Conservation (phyloP, 2,113 vertebrate genomes). For the Sialia sialis region DNA sequence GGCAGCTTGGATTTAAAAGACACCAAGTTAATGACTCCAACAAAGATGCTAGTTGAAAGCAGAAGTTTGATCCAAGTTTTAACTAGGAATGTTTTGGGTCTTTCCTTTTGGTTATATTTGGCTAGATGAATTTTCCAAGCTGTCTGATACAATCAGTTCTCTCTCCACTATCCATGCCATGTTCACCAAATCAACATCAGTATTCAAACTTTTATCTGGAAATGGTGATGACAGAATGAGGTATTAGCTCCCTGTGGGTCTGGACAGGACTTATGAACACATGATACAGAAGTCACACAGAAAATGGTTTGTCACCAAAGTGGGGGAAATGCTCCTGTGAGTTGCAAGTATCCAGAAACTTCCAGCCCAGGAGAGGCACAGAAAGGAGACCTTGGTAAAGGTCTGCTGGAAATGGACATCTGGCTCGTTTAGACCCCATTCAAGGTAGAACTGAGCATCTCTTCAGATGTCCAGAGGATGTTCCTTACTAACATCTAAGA, state of each 20-base stretch:
- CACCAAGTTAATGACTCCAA: background rate
- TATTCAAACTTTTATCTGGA: background rate
- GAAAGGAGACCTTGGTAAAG: background rate
- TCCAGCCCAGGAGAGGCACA: background rate
- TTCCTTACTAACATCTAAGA: background rate
- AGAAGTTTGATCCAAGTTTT: background rate
- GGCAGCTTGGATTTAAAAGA: background rate
- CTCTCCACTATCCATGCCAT: background rate
- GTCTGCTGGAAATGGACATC: background rate
- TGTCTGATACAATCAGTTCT: background rate
- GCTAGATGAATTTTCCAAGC: background rate
- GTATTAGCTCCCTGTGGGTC: background rate
- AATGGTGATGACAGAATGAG: background rate
- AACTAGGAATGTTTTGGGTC: background rate
- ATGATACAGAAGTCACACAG: background rate
- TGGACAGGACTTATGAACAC: accelerated
- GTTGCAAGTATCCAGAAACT: background rate
- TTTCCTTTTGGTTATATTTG: background rate
- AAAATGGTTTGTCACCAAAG: background rate
- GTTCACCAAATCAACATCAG: background rate
- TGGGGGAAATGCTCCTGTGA: accelerated
- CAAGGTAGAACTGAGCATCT: background rate
- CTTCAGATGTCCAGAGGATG: background rate
- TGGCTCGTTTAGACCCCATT: background rate
- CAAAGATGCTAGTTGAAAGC: background rate